Conservation (phyloP, 2,113 vertebrate species). For the Micromys minutus region DNA sequence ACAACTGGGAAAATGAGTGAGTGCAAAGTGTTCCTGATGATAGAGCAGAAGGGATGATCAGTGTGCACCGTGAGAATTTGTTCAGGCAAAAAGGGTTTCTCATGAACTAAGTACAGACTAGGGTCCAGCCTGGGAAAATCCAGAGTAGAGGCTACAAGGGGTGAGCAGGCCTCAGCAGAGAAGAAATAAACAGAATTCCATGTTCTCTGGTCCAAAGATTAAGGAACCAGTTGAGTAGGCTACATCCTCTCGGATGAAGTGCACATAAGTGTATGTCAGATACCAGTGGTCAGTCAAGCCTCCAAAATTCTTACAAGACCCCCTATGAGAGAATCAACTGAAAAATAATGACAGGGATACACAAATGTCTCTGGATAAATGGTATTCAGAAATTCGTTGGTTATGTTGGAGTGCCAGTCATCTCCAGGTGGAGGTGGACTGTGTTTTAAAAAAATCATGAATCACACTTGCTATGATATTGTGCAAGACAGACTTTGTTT, state of each 20-base stretch:
- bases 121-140: neutral
- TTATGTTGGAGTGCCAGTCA: neutral
- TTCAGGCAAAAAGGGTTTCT: neutral
- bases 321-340: neutral
- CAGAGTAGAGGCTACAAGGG: neutral
- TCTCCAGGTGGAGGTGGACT: neutral
- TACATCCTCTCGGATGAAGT: neutral
- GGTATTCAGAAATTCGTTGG: neutral
- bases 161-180: neutral
- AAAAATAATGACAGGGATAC: neutral
- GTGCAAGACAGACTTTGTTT: neutral
- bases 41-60: neutral
- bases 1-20: neutral
- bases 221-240: neutral
- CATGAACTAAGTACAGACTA: neutral
- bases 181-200: neutral
- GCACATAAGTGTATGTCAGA: neutral
- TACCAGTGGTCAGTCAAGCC: neutral
- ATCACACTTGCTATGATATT: neutral
- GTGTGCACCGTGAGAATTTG: neutral
- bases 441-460: neutral
- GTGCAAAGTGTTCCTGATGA: neutral
- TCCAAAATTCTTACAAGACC: neutral
- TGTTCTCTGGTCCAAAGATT: neutral
- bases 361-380: neutral